Base-by-base conservation (phyloP, 2,113 vertebrate genomes). In the Eubucco bourcierii region DNA sequence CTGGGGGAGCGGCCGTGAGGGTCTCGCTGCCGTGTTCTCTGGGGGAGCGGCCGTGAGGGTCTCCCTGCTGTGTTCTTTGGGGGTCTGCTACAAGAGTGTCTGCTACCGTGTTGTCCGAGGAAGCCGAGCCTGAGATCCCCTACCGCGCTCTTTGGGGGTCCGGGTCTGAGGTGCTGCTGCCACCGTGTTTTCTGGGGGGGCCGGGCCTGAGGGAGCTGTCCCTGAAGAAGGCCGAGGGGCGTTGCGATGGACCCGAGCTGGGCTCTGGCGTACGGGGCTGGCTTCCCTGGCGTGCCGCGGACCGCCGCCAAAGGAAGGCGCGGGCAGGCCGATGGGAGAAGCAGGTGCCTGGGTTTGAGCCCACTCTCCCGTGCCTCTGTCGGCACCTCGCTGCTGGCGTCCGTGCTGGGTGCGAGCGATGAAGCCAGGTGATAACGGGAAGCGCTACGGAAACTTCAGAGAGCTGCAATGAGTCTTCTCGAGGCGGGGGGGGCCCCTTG, bases 391-490 rank as follows among this genome's bases (percentile, higher is more conserved):
- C 31, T 15, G 7, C 18, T 7, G 56, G 17, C 7, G 0, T 6
- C 44, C 2, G n/a, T 19, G 53, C 63, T 10, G 64, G 34, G 44
- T 11, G 2, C 34, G 7, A 2, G 0, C 34, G 4, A 3, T 11
- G 71, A 8, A 6, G 12, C 7, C 2, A 12, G 6, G 15, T 21
- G 41, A 1, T 58, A 21, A 29, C 2, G 33, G 60, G 39, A 14
- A 7, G 33, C 1, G 20, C 2, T 28, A 27, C 9, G 74, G 55
- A 28, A 1, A 1, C 33, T 33, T 17, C 44, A 2, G 1, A 17
- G 44, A 4, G 31, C 8, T 3, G 75, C 33, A 1, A 1, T 4
- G 44, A 20, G 14, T 5, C 28, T 17, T 6, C 28, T 28, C 4
- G 18, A n/a, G n/a, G n/a, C n/a, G 37, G 27, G 15, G 23, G 8